Evolutionary conservation across 2,797 vertebrate species (phyloP).

Genomic region (Lagorchestes hirsutus): DNA sequence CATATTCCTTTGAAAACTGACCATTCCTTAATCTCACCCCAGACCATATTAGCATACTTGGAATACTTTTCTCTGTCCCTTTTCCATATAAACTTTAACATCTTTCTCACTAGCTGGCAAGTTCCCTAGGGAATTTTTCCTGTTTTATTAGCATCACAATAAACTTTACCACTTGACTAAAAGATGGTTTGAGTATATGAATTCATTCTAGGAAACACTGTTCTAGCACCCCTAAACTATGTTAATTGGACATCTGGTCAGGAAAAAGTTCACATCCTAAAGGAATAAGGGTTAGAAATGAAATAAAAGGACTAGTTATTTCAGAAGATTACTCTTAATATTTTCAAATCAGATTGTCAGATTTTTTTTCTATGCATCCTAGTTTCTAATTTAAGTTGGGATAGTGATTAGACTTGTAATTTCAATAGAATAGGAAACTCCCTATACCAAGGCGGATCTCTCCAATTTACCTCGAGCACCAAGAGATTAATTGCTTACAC

Average conservation of each 20-base stretch:
- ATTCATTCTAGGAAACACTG: too few relatives aligned
- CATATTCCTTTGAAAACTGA: too few relatives aligned
- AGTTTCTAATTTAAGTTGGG: neutral
- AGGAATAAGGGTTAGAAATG: neutral
- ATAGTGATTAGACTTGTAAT: neutral
- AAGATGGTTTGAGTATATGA: too few relatives aligned
- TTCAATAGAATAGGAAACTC: neutral
- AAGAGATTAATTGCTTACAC: neutral
- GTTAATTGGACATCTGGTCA: neutral
- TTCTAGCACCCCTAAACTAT: too few relatives aligned
- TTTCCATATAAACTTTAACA: too few relatives aligned
- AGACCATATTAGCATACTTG: too few relatives aligned
- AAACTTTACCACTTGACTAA: too few relatives aligned
- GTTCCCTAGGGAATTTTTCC: too few relatives aligned
- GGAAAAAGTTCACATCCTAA: neutral
- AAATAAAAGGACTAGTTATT: neutral
- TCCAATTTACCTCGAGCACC: neutral
- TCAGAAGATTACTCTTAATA: neutral
- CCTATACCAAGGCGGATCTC: neutral
- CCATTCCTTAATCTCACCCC: too few relatives aligned
- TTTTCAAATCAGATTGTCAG: neutral
- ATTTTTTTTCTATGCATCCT: neutral
- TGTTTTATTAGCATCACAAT: too few relatives aligned
- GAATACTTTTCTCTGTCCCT: too few relatives aligned
- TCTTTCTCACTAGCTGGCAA: too few relatives aligned